A percentile compares a stretch with the other conserved stretches of the same genome.
Evolutionary conservation across 2,113 vertebrate species (phyloP).

Genomic region (Acanthisitta chloris): DNA sequence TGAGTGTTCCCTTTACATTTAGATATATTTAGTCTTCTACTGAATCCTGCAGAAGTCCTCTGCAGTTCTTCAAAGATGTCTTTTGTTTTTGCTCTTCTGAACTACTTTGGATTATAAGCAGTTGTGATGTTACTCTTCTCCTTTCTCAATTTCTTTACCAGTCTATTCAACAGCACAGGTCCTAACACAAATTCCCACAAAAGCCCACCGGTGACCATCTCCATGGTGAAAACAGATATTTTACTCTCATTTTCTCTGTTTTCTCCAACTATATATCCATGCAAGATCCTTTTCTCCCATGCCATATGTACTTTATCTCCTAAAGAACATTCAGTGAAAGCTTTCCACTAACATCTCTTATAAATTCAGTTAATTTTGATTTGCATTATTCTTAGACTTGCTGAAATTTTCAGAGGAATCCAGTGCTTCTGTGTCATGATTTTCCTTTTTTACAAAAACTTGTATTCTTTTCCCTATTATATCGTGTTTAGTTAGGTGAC

Average conservation of each 20-base stretch:
- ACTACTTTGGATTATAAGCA: background rate
- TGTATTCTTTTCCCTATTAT: background rate
- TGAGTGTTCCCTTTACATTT: background rate
- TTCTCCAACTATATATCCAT: background rate
- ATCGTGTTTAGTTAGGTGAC: background rate
- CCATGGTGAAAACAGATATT: background rate
- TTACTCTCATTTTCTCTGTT: background rate
- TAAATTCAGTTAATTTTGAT: background rate
- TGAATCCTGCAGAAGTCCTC: background rate
- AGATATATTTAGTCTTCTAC: background rate
- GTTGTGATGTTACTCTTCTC: background rate
- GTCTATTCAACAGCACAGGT: background rate
- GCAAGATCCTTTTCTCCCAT: background rate
- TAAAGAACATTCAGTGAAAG: background rate
- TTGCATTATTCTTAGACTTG: background rate
- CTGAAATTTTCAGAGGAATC: background rate
- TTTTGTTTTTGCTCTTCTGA: background rate
- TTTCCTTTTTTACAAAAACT: background rate
- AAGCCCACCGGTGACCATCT: background rate
- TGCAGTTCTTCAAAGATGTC: background rate
- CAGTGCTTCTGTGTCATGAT: background rate
- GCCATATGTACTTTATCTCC: background rate
- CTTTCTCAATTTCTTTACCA: background rate
- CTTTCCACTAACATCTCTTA: background rate
- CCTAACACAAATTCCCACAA: rapidly evolving